Base-by-base conservation (phyloP, 2,888 invertebrate genomes). In the Apodemia mormo region DNA sequence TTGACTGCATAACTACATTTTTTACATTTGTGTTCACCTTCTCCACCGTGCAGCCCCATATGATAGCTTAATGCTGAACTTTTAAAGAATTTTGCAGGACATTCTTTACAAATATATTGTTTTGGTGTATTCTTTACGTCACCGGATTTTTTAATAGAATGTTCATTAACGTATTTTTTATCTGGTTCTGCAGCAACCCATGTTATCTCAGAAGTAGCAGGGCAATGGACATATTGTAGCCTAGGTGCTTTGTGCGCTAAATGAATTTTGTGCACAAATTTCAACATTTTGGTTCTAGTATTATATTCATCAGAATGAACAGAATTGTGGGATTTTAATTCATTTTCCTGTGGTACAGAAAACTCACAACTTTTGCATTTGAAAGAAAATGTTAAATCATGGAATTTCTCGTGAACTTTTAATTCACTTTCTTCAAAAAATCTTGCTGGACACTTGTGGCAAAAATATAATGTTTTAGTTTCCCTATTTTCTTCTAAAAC, bases 291-390 rank as follows among this genome's bases (percentile, higher is more conserved):
- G 8, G 96, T 96, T 82, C 96, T 95, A 43, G 96, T 95, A 82
- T 97, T 96, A 84, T 97, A 97, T 79, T 96, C 96, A 65, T 95
- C 94, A 0, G 96, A 95, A 82, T 98, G 98, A 0, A 97, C 96
- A 75, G 94, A 94, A 30, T 94, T 92, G 83, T 98, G 98, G 0
- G 95, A 94, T 61, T 94, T 85, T 45, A 97, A 87, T 79, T 96
- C 95, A 10, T 94, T 94, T 75, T 96, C 95, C 76, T 96, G 96
- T 1, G 95, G 90, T 0, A 96, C 96, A 0, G 96, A 95, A 86
- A 96, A 98, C 67, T 96, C 95, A 81, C 98, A 98, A 81, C 94
- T 94, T 73, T 95, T 95, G 80, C 98, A 98, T 74, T 95, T 95
- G 79, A 95, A 95, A 10, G 94, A 90, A 74, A 95, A 89, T 67